Base-by-base conservation (phyloP, 2,888 invertebrate species). In the Eremobia ochroleuca region DNA sequence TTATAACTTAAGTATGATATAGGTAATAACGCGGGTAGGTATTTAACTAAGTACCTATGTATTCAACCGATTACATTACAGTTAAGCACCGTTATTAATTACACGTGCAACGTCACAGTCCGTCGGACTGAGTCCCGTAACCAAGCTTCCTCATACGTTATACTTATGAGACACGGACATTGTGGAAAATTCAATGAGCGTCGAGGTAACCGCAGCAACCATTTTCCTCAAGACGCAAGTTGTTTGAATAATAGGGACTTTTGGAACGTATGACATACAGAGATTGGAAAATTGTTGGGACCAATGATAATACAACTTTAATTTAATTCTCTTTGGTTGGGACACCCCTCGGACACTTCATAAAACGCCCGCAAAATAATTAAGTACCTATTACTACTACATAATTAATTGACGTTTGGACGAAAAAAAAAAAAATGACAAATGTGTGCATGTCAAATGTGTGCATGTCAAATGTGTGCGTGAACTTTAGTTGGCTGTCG, bases 101-200 rank as follows among this genome's bases (percentile, higher is more conserved):
- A 52, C 62, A 52, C 13, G 25, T 40, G 8, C n/a, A 31, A 31
- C 64, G 59, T 83, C 64, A 72, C n/a, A 37, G 52, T 55, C 37
- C 8, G 72, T 40, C 18, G 43, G n/a, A 21, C 8, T 15, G 3
- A 11, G 11, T 49, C 37, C 69, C 25, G 40, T 62, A 72, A 77
- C n/a, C 40, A 64, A 64, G 31, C n/a, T 81, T 75, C 73, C 80
- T 79, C 15, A 37, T 64, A 43, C 28, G n/a, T 28, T 59, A 43
- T 34, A 21, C 49, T 11, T 65, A 58, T 46, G 62, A 64, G 2
- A 1, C 2, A 64, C 13, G 28, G 28, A 25, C 31, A 58, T 49
- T 49, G 55, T 49, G 73, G 81, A 81, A 81, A 78, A n/a, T 64
- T 72, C n/a, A 28, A 58, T 40, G 28, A 49, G 18, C 21, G 9